phyloP scores from a whole-genome alignment of 2,888 invertebrate species.

The Thymelicus acteon region DNA sequence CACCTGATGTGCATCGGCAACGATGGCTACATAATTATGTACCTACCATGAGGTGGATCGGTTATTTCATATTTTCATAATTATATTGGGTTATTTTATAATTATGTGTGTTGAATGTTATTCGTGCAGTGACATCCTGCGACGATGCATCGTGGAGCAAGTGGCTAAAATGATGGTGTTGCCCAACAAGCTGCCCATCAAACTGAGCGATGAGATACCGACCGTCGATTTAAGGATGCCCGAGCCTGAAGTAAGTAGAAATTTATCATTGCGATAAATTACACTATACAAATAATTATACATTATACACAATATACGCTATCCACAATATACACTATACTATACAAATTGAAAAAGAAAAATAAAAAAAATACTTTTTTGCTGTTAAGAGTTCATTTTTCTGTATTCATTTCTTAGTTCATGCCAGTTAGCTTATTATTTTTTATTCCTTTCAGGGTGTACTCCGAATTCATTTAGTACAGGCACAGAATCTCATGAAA shows the following conservation, averaged over 20 bases:
- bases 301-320: too few relatives aligned
- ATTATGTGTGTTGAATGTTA: neutral
- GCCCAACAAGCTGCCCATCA: slow-evolving; percentile 97
- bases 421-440: neutral
- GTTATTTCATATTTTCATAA: too few relatives aligned
- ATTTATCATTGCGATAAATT: too few relatives aligned
- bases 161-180: slow-evolving; percentile 96
- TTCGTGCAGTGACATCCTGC: slow-evolving; percentile 91
- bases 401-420: too few relatives aligned
- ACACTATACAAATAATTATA: too few relatives aligned
- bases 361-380: neutral
- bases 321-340: too few relatives aligned
- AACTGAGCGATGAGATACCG: slow-evolving; percentile 93
- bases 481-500: slow-evolving; percentile 97
- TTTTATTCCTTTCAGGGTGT: slow-evolving; percentile 89
- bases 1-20: too few relatives aligned
- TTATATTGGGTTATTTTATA: too few relatives aligned
- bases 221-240: slow-evolving; percentile 93
- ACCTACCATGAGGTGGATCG: too few relatives aligned
- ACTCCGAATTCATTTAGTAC: slow-evolving; percentile 95
- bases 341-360: too few relatives aligned
- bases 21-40: too few relatives aligned
- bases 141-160: slow-evolving; percentile 95
- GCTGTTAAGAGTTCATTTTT: too few relatives aligned
- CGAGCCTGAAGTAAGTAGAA: slow-evolving; percentile 91